Evolutionary conservation across 2,797 vertebrate species (phyloP).

Genomic region (Argya squamiceps): DNA sequence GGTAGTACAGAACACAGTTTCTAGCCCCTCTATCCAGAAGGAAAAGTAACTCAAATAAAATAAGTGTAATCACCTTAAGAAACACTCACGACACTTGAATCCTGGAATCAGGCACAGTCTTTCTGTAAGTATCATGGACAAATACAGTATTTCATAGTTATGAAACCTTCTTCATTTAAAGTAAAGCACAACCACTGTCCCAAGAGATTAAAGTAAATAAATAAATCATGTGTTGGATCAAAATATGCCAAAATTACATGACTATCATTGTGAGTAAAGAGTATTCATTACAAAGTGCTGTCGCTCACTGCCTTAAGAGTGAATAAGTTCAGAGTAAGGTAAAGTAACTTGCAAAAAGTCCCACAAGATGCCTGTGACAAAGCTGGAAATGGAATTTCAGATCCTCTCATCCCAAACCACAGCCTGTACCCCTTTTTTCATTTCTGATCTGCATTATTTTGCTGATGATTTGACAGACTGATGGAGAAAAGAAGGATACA

Average conservation of each 20-base stretch:
- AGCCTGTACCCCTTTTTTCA: neutral
- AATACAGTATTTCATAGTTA: neutral
- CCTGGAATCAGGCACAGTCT: neutral
- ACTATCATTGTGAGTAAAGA: neutral
- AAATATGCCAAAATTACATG: constrained; percentile 1
- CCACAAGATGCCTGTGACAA: neutral
- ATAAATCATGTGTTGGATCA: neutral
- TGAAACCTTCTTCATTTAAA: neutral
- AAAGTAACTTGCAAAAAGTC: neutral
- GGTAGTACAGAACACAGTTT: neutral
- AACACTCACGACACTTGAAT: neutral
- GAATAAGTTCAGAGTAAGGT: neutral
- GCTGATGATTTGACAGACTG: neutral
- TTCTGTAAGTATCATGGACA: neutral
- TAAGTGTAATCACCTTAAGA: neutral
- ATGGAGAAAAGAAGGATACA: neutral
- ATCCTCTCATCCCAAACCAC: neutral
- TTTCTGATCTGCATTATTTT: neutral
- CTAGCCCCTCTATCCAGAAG: neutral
- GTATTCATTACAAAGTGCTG: neutral
- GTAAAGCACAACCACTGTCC: neutral
- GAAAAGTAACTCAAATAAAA: neutral
- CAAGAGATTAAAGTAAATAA: neutral
- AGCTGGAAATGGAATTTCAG: constrained; percentile 9
- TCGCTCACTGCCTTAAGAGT: neutral